phyloP scores from a whole-genome alignment of 1,140 invertebrate genomes.

The Antheraea pernyi region DNA sequence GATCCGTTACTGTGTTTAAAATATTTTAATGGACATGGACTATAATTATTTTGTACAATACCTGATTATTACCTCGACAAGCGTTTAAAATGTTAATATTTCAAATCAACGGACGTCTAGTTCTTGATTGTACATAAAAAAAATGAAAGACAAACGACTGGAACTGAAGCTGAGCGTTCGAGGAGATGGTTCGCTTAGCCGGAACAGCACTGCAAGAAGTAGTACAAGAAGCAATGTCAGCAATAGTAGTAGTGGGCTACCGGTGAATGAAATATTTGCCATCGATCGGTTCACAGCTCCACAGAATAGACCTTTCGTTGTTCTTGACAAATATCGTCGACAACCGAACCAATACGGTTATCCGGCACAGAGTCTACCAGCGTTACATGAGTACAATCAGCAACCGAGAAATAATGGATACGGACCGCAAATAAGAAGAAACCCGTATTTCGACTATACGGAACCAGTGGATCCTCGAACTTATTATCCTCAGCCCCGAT shows the following conservation, averaged over 20 bases:
- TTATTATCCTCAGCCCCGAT: conserved; percentile 29
- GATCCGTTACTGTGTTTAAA: conserved; percentile 12
- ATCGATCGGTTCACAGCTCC: conserved; percentile 60
- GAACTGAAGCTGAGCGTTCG: conserved; percentile 70
- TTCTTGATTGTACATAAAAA: conserved; percentile 17
- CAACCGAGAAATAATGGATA: conserved; percentile 33
- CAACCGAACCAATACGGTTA: conserved; percentile 56
- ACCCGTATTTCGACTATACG: conserved; percentile 51
- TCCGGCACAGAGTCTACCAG: conserved; percentile 64
- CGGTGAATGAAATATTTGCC: conserved; percentile 66
- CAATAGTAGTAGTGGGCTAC: conserved; percentile 52
- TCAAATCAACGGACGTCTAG: not conserved
- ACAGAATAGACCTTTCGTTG: conserved; percentile 59
- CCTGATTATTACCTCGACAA: not conserved
- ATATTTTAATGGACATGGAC: conserved; percentile 6
- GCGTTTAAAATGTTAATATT: conserved; percentile 5
- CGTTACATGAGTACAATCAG: conserved; percentile 55
- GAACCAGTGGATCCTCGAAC: conserved; percentile 18
- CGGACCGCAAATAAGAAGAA: conserved; percentile 35
- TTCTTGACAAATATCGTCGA: conserved; percentile 59
- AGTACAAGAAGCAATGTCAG: conserved; percentile 67
- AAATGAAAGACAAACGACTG: conserved; percentile 72
- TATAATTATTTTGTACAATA: conserved; percentile 32
- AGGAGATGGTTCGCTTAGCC: conserved; percentile 62
- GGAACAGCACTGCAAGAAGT: conserved; percentile 52